phyloP scores from a whole-genome alignment of 1,140 invertebrate genomes.

The Solenopsis invicta region DNA sequence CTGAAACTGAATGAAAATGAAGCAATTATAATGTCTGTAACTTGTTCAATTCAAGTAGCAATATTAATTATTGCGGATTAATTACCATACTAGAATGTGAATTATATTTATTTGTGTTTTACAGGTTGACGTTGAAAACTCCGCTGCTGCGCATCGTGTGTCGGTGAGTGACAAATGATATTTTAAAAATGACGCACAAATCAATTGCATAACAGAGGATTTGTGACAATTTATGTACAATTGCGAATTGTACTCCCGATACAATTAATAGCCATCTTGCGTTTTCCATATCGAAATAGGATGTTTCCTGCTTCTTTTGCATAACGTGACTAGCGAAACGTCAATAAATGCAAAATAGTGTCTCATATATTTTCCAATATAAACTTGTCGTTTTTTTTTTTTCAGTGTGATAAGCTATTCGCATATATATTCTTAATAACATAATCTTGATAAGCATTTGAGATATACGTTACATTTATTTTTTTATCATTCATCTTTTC shows the following conservation, averaged over 20 bases:
- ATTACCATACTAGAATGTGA: too few relatives aligned
- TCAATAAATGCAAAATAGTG: neutral
- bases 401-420: neutral
- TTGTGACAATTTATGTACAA: constrained; percentile 39
- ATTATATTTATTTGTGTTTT: too few relatives aligned
- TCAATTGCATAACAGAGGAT: constrained; percentile 32
- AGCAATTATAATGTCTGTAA: too few relatives aligned
- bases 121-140: too few relatives aligned
- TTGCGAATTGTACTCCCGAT: constrained; percentile 48
- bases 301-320: constrained; percentile 50
- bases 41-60: too few relatives aligned
- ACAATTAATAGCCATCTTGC: constrained; percentile 53
- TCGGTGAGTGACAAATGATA: too few relatives aligned
- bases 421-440: too few relatives aligned
- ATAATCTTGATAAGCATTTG: neutral
- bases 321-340: constrained; percentile 34
- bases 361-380: neutral
- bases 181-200: neutral
- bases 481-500: neutral
- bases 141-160: too few relatives aligned
- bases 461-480: neutral
- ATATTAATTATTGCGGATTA: too few relatives aligned
- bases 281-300: constrained; percentile 48
- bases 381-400: constrained; percentile 21
- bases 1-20: too few relatives aligned